phyloP scores from a whole-genome alignment of 2,888 invertebrate species.

The Nycteola revayana region DNA sequence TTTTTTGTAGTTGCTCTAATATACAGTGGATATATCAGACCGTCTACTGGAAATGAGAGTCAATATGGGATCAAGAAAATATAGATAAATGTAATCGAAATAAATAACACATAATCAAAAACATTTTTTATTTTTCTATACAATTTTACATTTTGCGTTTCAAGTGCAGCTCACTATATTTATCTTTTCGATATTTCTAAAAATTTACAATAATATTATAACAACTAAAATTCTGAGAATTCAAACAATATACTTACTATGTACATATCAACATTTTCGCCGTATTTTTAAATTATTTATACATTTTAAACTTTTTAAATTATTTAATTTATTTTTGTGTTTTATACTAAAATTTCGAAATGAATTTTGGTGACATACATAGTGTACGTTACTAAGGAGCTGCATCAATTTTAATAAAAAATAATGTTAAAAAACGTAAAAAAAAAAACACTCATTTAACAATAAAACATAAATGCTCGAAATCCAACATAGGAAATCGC shows the following conservation, averaged over 20 bases:
- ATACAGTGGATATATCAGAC: too few species aligned
- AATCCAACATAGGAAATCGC: too few species aligned
- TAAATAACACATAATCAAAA: conserved; percentile 57
- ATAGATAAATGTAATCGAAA: too few species aligned
- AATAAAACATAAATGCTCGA: too few species aligned
- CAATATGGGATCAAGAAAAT: too few species aligned
- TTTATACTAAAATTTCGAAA: conserved; percentile 21
- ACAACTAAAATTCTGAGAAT: conserved; percentile 31
- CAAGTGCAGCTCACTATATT: conserved; percentile 60
- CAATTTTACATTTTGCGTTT: conserved; percentile 66
- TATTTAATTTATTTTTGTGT: conserved; percentile 11
- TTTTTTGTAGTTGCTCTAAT: too few species aligned
- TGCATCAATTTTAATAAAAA: conserved; percentile 26
- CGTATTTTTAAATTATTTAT: conserved; percentile 33
- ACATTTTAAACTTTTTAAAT: conserved; percentile 16
- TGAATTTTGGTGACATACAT: conserved; percentile 12
- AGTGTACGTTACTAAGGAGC: conserved; percentile 12
- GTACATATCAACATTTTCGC: conserved; percentile 50
- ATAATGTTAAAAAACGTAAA: neutral
- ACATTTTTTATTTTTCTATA: conserved; percentile 73
- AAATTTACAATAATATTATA: conserved; percentile 57
- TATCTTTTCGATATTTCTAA: conserved; percentile 41
- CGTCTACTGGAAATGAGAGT: too few species aligned
- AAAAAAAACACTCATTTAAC: too few species aligned
- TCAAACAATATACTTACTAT: conserved; percentile 45